Conservation (phyloP, 2,888 invertebrate genomes). For the Tiphia femorata region DNA sequence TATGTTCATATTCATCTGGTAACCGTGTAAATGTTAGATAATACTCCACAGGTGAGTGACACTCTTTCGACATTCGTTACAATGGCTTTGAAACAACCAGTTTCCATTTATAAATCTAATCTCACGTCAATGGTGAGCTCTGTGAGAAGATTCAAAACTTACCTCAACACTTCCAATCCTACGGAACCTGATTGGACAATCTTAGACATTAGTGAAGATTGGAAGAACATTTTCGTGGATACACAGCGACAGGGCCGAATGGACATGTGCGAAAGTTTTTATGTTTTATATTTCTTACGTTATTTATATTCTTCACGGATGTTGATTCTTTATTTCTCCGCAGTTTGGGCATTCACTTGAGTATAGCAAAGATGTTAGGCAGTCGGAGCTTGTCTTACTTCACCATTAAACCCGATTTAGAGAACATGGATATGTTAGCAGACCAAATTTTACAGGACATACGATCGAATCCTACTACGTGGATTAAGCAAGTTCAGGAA, state of each 20-base stretch:
- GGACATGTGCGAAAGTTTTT: constrained; percentile 36
- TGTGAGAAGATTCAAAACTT: constrained; percentile 44
- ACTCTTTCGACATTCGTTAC: constrained; percentile 51
- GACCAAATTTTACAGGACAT: constrained; percentile 48
- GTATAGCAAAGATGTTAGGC: constrained; percentile 51
- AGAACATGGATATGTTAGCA: constrained; percentile 53
- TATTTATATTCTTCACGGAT: neutral
- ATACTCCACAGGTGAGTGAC: constrained; percentile 44
- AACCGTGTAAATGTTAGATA: no score
- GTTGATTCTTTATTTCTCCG: constrained; percentile 1
- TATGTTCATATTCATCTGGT: no score
- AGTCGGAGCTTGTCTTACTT: constrained; percentile 47
- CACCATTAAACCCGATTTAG: constrained; percentile 51
- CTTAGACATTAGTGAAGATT: constrained; percentile 37
- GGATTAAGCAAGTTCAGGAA: constrained; percentile 53
- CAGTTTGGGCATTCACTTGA: constrained; percentile 57
- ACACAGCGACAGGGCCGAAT: constrained; percentile 39
- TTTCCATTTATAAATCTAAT: constrained; percentile 51
- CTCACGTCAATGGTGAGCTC: constrained; percentile 51
- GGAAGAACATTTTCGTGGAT: constrained; percentile 41
- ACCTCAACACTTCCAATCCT: constrained; percentile 38
- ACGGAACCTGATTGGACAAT: constrained; percentile 45
- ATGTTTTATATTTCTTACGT: neutral
- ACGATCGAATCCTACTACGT: constrained; percentile 41
- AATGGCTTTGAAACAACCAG: constrained; percentile 44